Base-by-base conservation (phyloP, 2,113 vertebrate species). In the Clupea harengus region DNA sequence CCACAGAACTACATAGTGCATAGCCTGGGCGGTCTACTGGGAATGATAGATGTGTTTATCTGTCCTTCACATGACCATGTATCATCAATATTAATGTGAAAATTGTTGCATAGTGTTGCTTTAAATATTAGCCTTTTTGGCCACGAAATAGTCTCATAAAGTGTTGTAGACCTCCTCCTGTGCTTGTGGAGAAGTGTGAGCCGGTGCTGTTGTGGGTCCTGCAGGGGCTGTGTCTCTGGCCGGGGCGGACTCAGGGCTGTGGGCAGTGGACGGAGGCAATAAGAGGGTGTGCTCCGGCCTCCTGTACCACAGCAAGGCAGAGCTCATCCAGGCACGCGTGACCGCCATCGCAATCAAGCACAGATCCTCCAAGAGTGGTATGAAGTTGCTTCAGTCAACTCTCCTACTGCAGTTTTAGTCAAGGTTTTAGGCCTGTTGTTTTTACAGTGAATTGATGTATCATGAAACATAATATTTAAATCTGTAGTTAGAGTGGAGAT, bases 191-290 rank as follows among this genome's bases (percentile, higher is more conserved):
- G 1, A 44, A 0, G 17, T 72, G 32, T 44, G 10, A 72, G 39
- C 60, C 9, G 4, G 11, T 72, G 25, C 45, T 81, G 22, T 47
- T 39, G 22, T 85, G 10, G 10, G 45, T 88, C 25, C 17, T 32
- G 13, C 72, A 99, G 98, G 98, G 13, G 95, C 95, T 0, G 95
- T 98, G 32, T 96, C 97, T 0, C 84, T 99, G 86, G 89, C 97
- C 0, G 89, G 93, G 4, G 89, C 91, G 0, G 95, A 96, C 15
- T 92, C 96, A 0, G 96, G 94, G 0, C 92, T 97, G 67, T 99
- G 98, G 98, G 93, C 97, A 0, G 95, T 99, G 46, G 96, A 97
- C 89, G 98, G 96, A 20, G 98, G 98, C 0, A 99, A 99, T 91
- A 97, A 97, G 85, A 93, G 93, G 0, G 95, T 99, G 50, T 99